Evolutionary conservation across 2,797 vertebrate genomes (phyloP), one percentile per base, ranked within the genome.

Genomic region (Galagoides demidoff): DNA sequence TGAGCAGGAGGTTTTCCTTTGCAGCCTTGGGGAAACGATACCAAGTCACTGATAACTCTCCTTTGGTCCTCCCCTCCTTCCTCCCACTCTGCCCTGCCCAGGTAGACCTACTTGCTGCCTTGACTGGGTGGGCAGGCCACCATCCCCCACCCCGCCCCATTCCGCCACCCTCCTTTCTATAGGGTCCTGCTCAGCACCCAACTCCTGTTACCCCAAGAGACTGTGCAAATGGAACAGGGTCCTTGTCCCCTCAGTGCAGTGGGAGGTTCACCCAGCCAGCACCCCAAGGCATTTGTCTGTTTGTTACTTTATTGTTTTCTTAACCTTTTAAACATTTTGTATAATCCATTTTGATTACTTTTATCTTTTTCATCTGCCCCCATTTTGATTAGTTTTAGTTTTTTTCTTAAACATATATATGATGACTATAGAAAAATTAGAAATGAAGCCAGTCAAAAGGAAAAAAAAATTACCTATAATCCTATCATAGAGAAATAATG

Each of bases 281-380:
- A 13, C 10, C 70, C 25, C 8, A 0, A 22, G 1, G 29, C 13
- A 8, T 59, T 55, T 49, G 78, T 70, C 64, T 39, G 0, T 34
- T 19, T 5, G 66, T 43, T 82, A 20, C 59, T 73, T 66, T 34
- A 34, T 59, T 70, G 7, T 85, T 78, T 94, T 63, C 29, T 31
- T 68, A 27, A 17, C 7, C 20, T 63, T 63, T 61, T 43, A 14
- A 39, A 78, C 23, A 34, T 22, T 73, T 14, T 43, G 68, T 73
- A 7, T 55, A n/a, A 64, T 89, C 43, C 57, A 7, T 57, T 74
- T 90, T 78, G 83, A 37, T 92, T 73, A 61, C 70, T 79, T 66
- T 22, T 20, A 20, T 45, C 49, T 61, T 93, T 61, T 87, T 61
- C 34, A 3, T 49, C 49, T 49, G 12, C 49, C 49, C 49, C 43